Conservation (phyloP, 1,140 invertebrate species). For the Battus philenor region DNA sequence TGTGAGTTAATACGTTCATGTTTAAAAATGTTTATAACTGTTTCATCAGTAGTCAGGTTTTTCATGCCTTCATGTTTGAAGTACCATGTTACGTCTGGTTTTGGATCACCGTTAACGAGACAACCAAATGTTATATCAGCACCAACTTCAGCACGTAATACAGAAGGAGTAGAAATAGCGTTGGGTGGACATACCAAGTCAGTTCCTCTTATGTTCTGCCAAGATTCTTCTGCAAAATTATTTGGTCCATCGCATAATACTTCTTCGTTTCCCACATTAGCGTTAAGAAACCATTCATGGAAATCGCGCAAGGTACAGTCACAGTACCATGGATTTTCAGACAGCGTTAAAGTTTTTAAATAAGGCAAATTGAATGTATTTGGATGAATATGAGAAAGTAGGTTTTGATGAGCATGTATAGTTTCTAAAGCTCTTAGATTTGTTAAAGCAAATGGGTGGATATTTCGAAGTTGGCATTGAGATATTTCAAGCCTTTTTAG, state of each 20-base stretch:
- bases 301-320: conserved; percentile 90
- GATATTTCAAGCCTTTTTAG: conserved; percentile 86
- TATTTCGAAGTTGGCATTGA: conserved; percentile 82
- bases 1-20: conserved; percentile 37
- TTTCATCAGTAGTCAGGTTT: conserved; percentile 44
- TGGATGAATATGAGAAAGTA: conserved; percentile 53
- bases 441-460: conserved; percentile 81
- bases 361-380: conserved; percentile 61
- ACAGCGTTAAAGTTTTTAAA: conserved; percentile 86
- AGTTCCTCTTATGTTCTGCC: conserved; percentile 46
- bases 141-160: conserved; percentile 58
- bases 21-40: conserved; percentile 43
- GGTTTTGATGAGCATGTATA: conserved; percentile 58
- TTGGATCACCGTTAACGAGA: conserved; percentile 86
- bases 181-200: conserved; percentile 58
- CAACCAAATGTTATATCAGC: conserved; percentile 84
- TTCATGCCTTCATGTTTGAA: conserved; percentile 78
- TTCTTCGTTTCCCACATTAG: conserved; percentile 69
- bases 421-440: conserved; percentile 62
- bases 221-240: conserved; percentile 38
- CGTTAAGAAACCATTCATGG: conserved; percentile 85
- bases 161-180: conserved; percentile 44
- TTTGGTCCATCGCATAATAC: conserved; percentile 52
- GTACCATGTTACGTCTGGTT: conserved; percentile 87
- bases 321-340: conserved; percentile 92